A percentile compares a stretch with the other conserved stretches of the same genome.
Conservation (phyloP, 2,113 vertebrate genomes). For the Neofelis nebulosa region DNA sequence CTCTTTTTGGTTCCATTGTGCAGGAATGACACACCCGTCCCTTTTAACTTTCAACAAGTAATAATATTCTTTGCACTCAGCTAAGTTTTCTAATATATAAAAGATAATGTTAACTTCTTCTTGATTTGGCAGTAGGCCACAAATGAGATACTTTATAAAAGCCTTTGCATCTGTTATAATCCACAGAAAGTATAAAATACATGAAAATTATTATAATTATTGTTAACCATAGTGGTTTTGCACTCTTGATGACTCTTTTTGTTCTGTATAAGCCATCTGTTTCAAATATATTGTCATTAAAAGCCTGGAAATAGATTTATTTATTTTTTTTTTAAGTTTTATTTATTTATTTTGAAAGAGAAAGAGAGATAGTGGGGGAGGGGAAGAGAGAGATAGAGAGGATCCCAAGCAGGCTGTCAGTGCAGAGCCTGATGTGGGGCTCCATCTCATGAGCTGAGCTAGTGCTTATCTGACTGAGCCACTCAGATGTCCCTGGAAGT, state of each 20-base stretch:
- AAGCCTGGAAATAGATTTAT: background rate
- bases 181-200: background rate
- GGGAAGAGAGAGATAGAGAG: too few species aligned
- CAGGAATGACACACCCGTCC: background rate
- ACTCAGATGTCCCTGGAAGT: too few species aligned
- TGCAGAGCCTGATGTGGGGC: too few species aligned
- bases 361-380: too few species aligned
- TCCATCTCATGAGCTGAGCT: too few species aligned
- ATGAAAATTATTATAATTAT: background rate
- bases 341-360: background rate
- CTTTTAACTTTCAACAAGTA: background rate
- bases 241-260: background rate
- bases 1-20: background rate
- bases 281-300: constrained; percentile 31
- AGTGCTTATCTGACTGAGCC: too few species aligned
- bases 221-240: constrained; percentile 20
- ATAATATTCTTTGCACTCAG: constrained; percentile 28
- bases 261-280: constrained; percentile 34
- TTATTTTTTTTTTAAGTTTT: too few species aligned
- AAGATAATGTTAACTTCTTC: background rate
- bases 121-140: constrained; percentile 15
- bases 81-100: constrained; percentile 34
- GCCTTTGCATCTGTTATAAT: background rate
- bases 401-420: too few species aligned
- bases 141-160: background rate